These are phyloP conservation scores for Stenodera caucasica DNA, from an alignment of 2,888 invertebrate species.

Conservation along the genomic window DNA sequence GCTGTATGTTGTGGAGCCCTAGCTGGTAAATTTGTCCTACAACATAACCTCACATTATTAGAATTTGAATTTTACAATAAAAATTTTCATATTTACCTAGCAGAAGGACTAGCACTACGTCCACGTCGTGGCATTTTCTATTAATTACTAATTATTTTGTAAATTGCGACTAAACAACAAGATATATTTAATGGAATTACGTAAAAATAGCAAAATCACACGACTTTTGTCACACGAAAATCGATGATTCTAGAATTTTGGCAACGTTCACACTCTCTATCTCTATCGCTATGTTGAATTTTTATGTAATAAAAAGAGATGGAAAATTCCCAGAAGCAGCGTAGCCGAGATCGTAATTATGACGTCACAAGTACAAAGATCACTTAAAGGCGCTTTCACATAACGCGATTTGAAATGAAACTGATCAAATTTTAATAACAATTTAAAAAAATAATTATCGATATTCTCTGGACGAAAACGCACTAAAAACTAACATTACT, in stretches of 20 bases:
- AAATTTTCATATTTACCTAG: conserved; percentile 35
- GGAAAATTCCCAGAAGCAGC: not conserved
- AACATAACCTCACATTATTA: conserved; percentile 27
- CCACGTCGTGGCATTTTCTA: conserved; percentile 73
- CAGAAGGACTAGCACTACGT: conserved; percentile 67
- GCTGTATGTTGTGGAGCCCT: conserved; percentile 55
- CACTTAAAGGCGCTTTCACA: not conserved
- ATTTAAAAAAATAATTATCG: too few relatives aligned
- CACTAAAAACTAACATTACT: too few relatives aligned
- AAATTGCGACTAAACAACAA: not conserved
- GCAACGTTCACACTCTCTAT: conserved; percentile 1
- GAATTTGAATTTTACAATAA: too few relatives aligned
- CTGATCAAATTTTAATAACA: too few relatives aligned
- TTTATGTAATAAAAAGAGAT: conserved; percentile 9
- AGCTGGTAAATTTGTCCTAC: conserved; percentile 41
- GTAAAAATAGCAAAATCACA: conserved; percentile 24
- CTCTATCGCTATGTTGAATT: not conserved
- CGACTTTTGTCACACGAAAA: conserved; percentile 10
- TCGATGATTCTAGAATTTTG: conserved; percentile 7
- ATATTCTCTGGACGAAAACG: too few relatives aligned
- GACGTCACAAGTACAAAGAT: conserved; percentile 22
- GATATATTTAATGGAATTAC: conserved; percentile 18
- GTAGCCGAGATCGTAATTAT: conserved; percentile 6
- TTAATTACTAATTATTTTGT: conserved; percentile 5
- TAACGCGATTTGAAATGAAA: too few relatives aligned